phyloP scores from a whole-genome alignment of 2,888 invertebrate genomes.

The Podabrus alpinus region DNA sequence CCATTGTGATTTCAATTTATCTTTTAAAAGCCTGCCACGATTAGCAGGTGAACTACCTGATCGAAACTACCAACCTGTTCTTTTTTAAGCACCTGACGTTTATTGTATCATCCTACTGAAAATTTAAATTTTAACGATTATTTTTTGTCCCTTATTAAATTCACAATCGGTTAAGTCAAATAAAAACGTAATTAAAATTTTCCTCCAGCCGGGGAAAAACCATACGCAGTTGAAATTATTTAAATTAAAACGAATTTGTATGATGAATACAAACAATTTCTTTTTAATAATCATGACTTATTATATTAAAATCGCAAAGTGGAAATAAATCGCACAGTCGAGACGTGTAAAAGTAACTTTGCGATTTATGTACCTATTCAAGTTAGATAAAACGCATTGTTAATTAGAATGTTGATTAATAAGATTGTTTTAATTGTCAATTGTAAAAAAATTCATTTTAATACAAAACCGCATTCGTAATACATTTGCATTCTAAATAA shows the following conservation, averaged over 20 bases:
- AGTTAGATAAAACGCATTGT: not conserved
- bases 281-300: not conserved
- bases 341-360: not conserved
- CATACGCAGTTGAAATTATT: not conserved
- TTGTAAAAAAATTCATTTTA: not conserved
- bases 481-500: not conserved
- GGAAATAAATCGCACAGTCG: not conserved
- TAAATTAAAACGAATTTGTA: not conserved
- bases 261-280: not conserved
- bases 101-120: not conserved
- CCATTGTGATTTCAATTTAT: slow-evolving; percentile 35
- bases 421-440: not conserved
- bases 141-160: not conserved
- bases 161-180: not conserved
- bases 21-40: slow-evolving; percentile 40
- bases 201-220: not conserved
- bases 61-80: slow-evolving; percentile 20
- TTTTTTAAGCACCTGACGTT: slow-evolving; percentile 40
- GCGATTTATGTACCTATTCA: not conserved
- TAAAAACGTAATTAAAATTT: not conserved
- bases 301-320: not conserved
- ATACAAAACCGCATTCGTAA: not conserved
- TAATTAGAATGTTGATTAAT: not conserved
- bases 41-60: slow-evolving; percentile 47
- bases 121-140: not conserved